Conservation (phyloP, 2,113 vertebrate genomes). For the Numida meleagris region DNA sequence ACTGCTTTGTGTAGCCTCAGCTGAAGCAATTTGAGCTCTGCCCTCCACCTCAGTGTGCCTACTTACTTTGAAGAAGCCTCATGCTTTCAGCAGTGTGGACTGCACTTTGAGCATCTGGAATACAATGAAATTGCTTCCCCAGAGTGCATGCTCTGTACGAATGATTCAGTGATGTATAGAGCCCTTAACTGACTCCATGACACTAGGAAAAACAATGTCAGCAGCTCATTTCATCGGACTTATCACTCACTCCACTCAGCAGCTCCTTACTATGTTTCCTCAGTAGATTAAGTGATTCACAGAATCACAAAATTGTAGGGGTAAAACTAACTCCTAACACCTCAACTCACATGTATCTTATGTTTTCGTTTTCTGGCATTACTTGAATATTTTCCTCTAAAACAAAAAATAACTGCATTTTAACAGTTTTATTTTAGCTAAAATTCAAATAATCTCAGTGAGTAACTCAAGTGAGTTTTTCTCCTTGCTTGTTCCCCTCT, state of each 20-base stretch:
- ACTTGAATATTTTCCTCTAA: background rate
- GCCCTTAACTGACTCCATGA: background rate
- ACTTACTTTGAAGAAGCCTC: background rate
- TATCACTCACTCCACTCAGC: background rate
- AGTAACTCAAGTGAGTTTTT: background rate
- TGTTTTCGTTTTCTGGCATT: background rate
- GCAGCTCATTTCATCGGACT: background rate
- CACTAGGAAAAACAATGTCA: background rate
- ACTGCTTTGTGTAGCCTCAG: background rate
- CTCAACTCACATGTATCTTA: background rate
- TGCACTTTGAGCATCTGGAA: background rate
- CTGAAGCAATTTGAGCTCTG: background rate
- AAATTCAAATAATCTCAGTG: background rate
- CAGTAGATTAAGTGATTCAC: background rate
- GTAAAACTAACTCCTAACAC: too few relatives aligned
- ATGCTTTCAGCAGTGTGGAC: background rate
- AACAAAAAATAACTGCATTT: background rate
- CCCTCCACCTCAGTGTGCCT: fast-evolving
- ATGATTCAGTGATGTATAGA: background rate
- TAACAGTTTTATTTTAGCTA: background rate
- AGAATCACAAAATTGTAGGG: too few relatives aligned
- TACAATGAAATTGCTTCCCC: background rate
- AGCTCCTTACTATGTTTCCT: background rate
- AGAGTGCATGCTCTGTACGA: background rate
- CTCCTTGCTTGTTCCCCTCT: background rate